Base-by-base conservation (phyloP, 1,140 invertebrate species). In the Venustaconcha ellipsiformis region DNA sequence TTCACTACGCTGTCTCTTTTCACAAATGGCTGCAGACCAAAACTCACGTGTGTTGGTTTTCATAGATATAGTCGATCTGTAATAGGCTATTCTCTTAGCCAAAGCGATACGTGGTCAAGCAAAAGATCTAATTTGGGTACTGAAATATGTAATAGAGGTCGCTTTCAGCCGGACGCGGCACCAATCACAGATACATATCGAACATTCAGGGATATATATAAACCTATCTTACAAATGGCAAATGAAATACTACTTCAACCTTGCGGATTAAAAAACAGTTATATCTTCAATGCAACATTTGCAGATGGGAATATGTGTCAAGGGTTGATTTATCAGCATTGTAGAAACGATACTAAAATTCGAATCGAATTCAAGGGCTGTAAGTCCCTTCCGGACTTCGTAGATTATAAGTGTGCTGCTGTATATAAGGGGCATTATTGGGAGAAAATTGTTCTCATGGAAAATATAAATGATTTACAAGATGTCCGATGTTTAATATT, bases 11-110 rank as follows among this genome's bases (percentile, higher is more conserved):
- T 84, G 56, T 85, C 84, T 30, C 65, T 79, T 48, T 83, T 80
- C 60, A 56, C 64, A 26, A 84, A 85, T 62, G 84, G 84, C 17
- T 85, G 84, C 74, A 69, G 84, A 20, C 84, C 84, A n/a, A 74
- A 82, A 23, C 83, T 80, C 72, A 81, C 82, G 23, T 85, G 84
- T 67, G 20, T 83, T 13, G 68, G 76, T 48, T 66, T 85, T 6
- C 70, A 76, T 15, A 59, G 73, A 15, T 72, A 82, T 3, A 72
- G 69, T 0, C 79, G 79, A 12, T 80, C 81, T 23, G 80, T 80
- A 1, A 67, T 80, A 48, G 70, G 78, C 0, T 80, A 78, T 70
- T 73, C 76, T 18, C 70, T 84, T 15, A 80, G 81, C 57, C 74
- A 80, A 58, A 84, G 81, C 59, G 72, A 72, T 67, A 76, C 70